Conservation (phyloP, 2,113 vertebrate genomes). For the Sinocyclocheilus grahami region DNA sequence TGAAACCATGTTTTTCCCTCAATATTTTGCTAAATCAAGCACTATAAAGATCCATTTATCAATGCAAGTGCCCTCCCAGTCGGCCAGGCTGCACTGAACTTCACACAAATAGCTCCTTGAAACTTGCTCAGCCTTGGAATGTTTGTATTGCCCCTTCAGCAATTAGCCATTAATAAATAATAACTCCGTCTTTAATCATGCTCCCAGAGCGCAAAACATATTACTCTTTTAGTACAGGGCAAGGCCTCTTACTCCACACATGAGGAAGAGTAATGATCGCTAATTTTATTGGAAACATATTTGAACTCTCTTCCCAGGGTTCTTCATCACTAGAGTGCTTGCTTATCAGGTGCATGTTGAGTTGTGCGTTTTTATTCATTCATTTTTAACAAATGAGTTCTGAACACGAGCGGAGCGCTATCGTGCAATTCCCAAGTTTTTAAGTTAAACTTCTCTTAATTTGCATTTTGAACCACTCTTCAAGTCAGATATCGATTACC, state of each 20-base stretch:
- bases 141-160: slow-evolving; percentile 48
- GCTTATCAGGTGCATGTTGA: slow-evolving; percentile 14
- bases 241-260: slow-evolving; percentile 32
- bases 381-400: neutral
- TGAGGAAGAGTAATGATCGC: slow-evolving; percentile 50
- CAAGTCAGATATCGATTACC: slow-evolving; percentile 34
- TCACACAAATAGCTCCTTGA: slow-evolving; percentile 51
- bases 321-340: slow-evolving; percentile 31
- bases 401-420: neutral
- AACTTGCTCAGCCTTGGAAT: slow-evolving; percentile 46
- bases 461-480: slow-evolving; percentile 50
- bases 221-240: slow-evolving; percentile 49
- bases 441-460: slow-evolving; percentile 24
- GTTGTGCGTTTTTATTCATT: neutral
- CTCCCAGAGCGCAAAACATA: slow-evolving; percentile 51
- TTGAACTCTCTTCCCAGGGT: slow-evolving; percentile 25
- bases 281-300: slow-evolving; percentile 34
- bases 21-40: slow-evolving; percentile 47
- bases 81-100: slow-evolving; percentile 48
- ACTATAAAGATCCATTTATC: slow-evolving; percentile 47
- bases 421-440: neutral
- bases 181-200: slow-evolving; percentile 56
- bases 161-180: slow-evolving; percentile 58
- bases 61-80: slow-evolving; percentile 36
- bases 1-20: slow-evolving; percentile 15